Base-by-base conservation (phyloP, 92 coral and sea anemone species). In the Zoanthus sociatus region DNA sequence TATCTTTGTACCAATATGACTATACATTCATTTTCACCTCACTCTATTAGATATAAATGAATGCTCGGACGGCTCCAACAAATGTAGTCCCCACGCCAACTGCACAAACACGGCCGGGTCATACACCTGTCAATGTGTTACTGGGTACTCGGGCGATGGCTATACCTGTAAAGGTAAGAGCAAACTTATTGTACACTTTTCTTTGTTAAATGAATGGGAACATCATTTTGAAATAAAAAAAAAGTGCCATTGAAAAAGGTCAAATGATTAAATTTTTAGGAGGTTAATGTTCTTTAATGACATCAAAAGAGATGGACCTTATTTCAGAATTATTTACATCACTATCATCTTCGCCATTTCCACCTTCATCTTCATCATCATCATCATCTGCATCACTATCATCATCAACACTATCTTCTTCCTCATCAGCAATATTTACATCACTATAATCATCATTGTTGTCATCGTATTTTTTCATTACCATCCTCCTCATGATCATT, bases 11-110 rank as follows among this genome's bases (percentile, higher is more conserved):
- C 42, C 42, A 37, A 2, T 37, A 37, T 37, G 42, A 37, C 42
- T 37, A 18, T 37, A 18, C n/a, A 30, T 70, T 10, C 42, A 10
- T 1, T 71, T 77, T 21, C 30, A 9, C 60, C 64, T 53, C 48
- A 53, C n/a, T 14, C n/a, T 21, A 7, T n/a, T 20, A 77, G 82
- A 77, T 45, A 77, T 26, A 10, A 32, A 77, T 47, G 68, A 77
- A 53, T 77, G 82, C 48, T 54, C 10, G 21, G 82, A 77, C 31
- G 82, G 82, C 32, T 50, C 66, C 45, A 77, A 17, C 67, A 30
- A n/a, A 16, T 77, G 82, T 54, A 76, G 81, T 51, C 8, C 46
- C 81, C 81, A 48, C 64, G 81, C 81, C 46, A 76, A 60, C 79
- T 76, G 79, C 60, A 76, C 5, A 50, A 76, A 76, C 17, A 48